Conservation (phyloP, 2,113 vertebrate species). For the Saimiri boliviensis region DNA sequence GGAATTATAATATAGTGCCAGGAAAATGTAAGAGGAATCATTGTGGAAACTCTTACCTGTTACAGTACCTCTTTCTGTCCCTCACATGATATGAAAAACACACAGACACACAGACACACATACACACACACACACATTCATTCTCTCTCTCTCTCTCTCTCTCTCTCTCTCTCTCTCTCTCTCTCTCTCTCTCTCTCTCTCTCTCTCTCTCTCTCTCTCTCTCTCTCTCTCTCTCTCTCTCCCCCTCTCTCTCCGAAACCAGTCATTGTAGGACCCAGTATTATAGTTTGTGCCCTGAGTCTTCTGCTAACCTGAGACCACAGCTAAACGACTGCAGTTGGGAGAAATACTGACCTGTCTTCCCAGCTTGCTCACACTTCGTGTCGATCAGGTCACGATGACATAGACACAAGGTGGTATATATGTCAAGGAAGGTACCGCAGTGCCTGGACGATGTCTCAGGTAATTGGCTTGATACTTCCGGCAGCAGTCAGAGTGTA, state of each 20-base stretch:
- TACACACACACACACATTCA: not conserved
- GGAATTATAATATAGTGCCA: not conserved
- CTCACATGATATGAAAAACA: not conserved
- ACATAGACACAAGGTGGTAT: not conserved
- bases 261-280: not conserved
- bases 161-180: too few relatives aligned
- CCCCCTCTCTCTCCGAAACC: not conserved
- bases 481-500: not conserved
- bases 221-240: too few relatives aligned
- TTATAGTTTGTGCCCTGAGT: not conserved
- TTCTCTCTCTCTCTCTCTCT: too few relatives aligned
- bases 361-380: not conserved
- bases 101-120: not conserved
- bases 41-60: not conserved
- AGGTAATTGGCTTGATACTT: constrained; percentile 73
- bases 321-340: not conserved
- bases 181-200: too few relatives aligned
- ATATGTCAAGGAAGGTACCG: not conserved
- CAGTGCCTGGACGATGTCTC: constrained; percentile 62
- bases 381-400: not conserved
- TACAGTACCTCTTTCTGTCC: not conserved
- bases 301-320: not conserved
- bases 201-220: too few relatives aligned
- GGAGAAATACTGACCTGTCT: not conserved
- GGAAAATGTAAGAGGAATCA: not conserved